Percentiles rank a stretch among this genome's conserved stretches.
Conservation (phyloP, 2,113 vertebrate species). For the Narcine bancroftii region DNA sequence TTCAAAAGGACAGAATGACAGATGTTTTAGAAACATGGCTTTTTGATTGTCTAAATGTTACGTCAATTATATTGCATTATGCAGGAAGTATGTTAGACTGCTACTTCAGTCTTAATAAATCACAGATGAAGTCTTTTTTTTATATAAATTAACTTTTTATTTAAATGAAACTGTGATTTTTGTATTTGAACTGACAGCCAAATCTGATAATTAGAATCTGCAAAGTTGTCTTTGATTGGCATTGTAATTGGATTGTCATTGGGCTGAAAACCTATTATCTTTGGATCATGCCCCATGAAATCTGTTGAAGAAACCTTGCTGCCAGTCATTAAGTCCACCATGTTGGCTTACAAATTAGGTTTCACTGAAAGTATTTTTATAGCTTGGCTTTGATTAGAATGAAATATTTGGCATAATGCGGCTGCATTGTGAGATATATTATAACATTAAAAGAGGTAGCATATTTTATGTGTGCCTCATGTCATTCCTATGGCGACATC, state of each 20-base stretch:
- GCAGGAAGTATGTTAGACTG: constrained; percentile 65
- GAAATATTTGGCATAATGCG: constrained; percentile 68
- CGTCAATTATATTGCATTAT: constrained; percentile 69
- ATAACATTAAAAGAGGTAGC: constrained; percentile 84
- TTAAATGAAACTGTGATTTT: constrained; percentile 99
- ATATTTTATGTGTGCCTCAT: constrained; percentile 33
- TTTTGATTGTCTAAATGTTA: constrained; percentile 51
- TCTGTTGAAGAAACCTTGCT: constrained; percentile 99
- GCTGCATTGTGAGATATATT: constrained; percentile 97
- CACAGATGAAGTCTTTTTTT: constrained; percentile 68
- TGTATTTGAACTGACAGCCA: constrained; percentile 99
- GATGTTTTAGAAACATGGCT: constrained; percentile 36
- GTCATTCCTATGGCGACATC: constrained; percentile 24
- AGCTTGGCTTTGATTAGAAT: constrained; percentile 84
- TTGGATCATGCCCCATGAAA: constrained; percentile 99
- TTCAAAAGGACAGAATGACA: constrained; percentile 35
- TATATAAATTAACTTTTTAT: constrained; percentile 94
- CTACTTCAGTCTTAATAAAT: constrained; percentile 71
- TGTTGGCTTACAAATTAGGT: constrained; percentile 98
- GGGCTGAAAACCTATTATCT: constrained; percentile 99
- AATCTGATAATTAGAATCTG: constrained; percentile 99
- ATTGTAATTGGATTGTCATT: constrained; percentile 99
- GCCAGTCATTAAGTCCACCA: constrained; percentile 98
- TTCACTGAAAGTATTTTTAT: constrained; percentile 76
- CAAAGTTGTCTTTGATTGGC: constrained; percentile 99